A percentile compares a stretch with the other conserved stretches of the same genome.
These are phyloP conservation scores for Procambarus clarkii DNA, from an alignment of 1,140 invertebrate species.

Conservation along the genomic window DNA sequence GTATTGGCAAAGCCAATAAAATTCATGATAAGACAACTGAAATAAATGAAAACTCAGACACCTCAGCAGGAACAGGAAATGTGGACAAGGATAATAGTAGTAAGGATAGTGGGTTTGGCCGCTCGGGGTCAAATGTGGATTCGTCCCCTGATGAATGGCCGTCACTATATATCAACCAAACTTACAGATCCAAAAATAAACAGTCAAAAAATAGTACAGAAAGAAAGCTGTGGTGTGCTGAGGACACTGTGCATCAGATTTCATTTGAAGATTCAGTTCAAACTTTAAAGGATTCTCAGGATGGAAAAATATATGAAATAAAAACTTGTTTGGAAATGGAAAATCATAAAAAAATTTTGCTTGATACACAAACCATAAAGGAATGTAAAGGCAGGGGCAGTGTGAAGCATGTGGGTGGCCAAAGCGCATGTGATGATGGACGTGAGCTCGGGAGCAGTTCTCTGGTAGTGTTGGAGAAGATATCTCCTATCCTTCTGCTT, in stretches of 20 bases:
- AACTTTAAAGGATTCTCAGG: neutral
- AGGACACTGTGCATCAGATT: neutral
- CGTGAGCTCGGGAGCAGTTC: slow-evolving; percentile 49
- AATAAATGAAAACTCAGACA: slow-evolving; percentile 39
- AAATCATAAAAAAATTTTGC: slow-evolving; percentile 30
- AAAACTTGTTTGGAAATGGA: slow-evolving; percentile 16
- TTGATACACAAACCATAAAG: slow-evolving; percentile 21
- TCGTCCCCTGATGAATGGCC: slow-evolving; percentile 60
- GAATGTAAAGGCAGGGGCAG: slow-evolving; percentile 30
- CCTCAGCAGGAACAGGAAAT: neutral
- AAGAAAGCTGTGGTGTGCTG: neutral
- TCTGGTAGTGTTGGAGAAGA: slow-evolving; percentile 35
- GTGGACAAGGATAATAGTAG: slow-evolving; percentile 48
- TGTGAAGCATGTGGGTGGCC: slow-evolving; percentile 14
- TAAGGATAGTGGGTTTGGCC: slow-evolving; percentile 64
- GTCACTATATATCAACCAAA: slow-evolving; percentile 19
- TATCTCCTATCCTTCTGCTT: slow-evolving; percentile 15
- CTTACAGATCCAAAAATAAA: neutral
- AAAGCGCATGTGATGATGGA: slow-evolving; percentile 10
- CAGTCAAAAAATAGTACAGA: neutral
- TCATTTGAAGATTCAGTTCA: neutral
- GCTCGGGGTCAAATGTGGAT: slow-evolving; percentile 61
- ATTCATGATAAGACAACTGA: neutral
- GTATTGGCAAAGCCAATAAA: slow-evolving; percentile 28
- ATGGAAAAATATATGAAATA: slow-evolving; percentile 7